Evolutionary conservation across 2,797 vertebrate species (phyloP).

Genomic region (Pseudotriccus pelzelni): DNA sequence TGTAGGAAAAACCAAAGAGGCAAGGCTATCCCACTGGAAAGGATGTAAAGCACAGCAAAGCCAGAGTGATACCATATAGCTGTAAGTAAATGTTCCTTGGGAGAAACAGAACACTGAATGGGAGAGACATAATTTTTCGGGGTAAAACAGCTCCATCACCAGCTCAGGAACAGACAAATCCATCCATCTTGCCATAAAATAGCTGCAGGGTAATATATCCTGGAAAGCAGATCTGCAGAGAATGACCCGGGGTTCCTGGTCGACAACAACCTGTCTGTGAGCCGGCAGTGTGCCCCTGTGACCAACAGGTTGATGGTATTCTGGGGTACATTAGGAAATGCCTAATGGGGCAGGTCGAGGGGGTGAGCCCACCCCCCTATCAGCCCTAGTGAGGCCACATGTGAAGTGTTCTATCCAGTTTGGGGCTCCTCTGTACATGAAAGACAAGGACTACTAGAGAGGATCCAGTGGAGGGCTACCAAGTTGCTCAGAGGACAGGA

Average conservation of each 20-base stretch:
- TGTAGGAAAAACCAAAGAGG: neutral
- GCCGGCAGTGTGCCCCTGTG: neutral
- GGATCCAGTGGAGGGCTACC: neutral
- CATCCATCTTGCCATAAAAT: neutral
- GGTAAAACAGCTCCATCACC: neutral
- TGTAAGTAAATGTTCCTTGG: neutral
- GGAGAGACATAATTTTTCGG: neutral
- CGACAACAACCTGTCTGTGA: neutral
- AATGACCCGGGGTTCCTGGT: neutral
- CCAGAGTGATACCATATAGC: neutral
- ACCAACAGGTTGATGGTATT: neutral
- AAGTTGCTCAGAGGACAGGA: neutral
- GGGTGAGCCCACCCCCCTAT: neutral
- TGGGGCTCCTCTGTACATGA: neutral
- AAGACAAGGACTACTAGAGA: neutral
- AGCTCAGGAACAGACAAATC: neutral
- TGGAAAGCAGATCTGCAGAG: neutral
- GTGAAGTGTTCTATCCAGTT: neutral
- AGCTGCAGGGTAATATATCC: neutral
- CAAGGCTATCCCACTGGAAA: neutral
- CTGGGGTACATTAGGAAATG: neutral
- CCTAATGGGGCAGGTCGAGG: neutral
- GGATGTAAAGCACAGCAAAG: neutral
- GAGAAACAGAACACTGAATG: neutral
- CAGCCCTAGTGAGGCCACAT: neutral